Conservation (phyloP, 2,888 invertebrate genomes). For the Aphodius granarius region DNA sequence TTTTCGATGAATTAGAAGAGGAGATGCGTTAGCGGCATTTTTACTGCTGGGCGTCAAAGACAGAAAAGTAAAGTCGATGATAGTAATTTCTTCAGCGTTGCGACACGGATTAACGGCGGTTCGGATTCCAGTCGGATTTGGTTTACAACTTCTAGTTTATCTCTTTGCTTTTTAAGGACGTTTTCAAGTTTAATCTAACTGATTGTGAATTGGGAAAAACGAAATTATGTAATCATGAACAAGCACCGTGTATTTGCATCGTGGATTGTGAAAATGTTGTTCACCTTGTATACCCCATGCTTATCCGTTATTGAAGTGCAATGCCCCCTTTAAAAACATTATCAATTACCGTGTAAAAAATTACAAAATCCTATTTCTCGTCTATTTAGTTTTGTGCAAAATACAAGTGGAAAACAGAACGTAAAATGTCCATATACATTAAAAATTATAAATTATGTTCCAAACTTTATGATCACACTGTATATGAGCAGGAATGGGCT, state of each 20-base stretch:
- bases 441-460: no score
- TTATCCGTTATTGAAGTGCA: neutral
- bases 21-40: neutral
- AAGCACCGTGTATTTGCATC: neutral
- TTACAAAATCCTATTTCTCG: no score
- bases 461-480: no score
- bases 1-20: neutral
- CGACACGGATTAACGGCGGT: neutral
- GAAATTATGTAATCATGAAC: neutral
- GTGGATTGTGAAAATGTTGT: neutral
- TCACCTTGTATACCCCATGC: neutral
- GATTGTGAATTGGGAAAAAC: neutral
- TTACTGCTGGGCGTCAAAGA: neutral
- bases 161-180: neutral
- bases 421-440: no score
- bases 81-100: neutral
- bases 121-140: neutral
- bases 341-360: no score
- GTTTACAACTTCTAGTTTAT: neutral
- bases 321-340: neutral
- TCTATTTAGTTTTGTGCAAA: no score
- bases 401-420: no score
- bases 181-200: neutral
- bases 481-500: no score
- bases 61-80: neutral